A percentile compares a stretch with the other conserved stretches of the same genome.
Conservation (phyloP, 2,797 vertebrate species). For the Helicolenus hilgendorfi region DNA sequence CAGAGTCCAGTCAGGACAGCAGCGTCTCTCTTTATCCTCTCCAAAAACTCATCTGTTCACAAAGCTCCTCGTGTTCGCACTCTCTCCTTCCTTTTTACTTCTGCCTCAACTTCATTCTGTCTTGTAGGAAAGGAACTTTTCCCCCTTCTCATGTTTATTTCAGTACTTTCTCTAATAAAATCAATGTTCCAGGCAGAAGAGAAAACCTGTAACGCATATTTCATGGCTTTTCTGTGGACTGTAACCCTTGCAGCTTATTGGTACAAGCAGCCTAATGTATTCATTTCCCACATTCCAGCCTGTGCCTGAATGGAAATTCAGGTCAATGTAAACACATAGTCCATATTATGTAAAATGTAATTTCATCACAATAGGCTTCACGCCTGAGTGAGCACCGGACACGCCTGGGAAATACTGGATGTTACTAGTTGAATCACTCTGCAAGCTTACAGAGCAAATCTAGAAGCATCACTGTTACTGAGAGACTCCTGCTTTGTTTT, state of each 20-base stretch:
- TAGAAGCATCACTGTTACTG: background rate
- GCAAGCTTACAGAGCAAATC: background rate
- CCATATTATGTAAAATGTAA: slow-evolving; percentile 56
- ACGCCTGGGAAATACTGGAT: slow-evolving; percentile 23
- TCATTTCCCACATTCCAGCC: slow-evolving; percentile 56
- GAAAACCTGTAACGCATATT: background rate
- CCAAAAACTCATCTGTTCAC: slow-evolving; percentile 38
- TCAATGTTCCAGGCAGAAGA: background rate
- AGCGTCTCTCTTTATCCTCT: slow-evolving; percentile 40
- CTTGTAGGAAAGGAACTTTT: background rate
- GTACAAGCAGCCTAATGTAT: slow-evolving; percentile 33
- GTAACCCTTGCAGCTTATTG: background rate
- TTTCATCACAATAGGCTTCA: slow-evolving; percentile 63
- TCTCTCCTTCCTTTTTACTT: background rate
- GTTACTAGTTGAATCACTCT: slow-evolving; percentile 12
- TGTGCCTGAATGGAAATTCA: slow-evolving; percentile 41
- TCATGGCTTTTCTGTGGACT: background rate
- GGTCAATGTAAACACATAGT: slow-evolving; percentile 63
- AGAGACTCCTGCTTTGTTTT: background rate
- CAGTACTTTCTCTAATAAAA: background rate
- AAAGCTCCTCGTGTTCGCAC: slow-evolving; percentile 39
- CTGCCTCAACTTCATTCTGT: background rate
- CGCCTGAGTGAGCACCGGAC: slow-evolving; percentile 25
- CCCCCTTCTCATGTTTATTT: background rate
- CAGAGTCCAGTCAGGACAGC: slow-evolving; percentile 56